Evolutionary conservation across 1,140 invertebrate species (phyloP).

Genomic region (Microplitis mediator): DNA sequence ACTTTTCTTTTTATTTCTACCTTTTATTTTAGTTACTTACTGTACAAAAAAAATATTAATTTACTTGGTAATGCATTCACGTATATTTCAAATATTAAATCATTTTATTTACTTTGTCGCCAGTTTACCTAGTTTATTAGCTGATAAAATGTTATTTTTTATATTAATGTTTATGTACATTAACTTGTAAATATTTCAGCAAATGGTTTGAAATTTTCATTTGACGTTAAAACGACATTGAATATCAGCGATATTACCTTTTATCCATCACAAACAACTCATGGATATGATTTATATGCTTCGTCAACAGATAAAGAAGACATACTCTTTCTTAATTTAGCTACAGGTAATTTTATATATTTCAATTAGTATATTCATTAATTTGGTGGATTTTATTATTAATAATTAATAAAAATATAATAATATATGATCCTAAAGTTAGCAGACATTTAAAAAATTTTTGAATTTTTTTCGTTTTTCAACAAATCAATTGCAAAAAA

Average conservation of each 20-base stretch:
- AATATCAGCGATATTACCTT: conserved; percentile 80
- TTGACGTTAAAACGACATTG: conserved; percentile 79
- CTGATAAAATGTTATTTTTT: conserved; percentile 15
- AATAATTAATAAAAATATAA: no score
- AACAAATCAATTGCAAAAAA: no score
- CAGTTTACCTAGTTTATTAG: conserved; percentile 3
- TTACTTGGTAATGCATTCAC: not conserved
- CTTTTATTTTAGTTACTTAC: no score
- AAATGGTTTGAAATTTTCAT: conserved; percentile 71
- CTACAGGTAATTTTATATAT: conserved; percentile 64
- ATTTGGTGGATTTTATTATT: conserved; percentile 1
- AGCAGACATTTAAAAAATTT: no score
- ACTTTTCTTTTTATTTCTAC: conserved; percentile 8
- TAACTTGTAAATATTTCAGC: conserved; percentile 56
- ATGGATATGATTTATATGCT: conserved; percentile 79
- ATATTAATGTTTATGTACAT: conserved; percentile 1
- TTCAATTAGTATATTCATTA: not conserved
- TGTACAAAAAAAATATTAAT: not conserved
- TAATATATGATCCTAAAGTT: no score
- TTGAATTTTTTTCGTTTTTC: no score
- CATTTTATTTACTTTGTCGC: not conserved
- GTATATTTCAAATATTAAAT: not conserved
- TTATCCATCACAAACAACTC: conserved; percentile 75
- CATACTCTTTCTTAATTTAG: conserved; percentile 76
- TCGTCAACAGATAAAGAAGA: conserved; percentile 77